Evolutionary conservation across 92 coral and sea anemone genomes (phyloP), one percentile per base, ranked within the genome.

Genomic region (Phenganax marumi): DNA sequence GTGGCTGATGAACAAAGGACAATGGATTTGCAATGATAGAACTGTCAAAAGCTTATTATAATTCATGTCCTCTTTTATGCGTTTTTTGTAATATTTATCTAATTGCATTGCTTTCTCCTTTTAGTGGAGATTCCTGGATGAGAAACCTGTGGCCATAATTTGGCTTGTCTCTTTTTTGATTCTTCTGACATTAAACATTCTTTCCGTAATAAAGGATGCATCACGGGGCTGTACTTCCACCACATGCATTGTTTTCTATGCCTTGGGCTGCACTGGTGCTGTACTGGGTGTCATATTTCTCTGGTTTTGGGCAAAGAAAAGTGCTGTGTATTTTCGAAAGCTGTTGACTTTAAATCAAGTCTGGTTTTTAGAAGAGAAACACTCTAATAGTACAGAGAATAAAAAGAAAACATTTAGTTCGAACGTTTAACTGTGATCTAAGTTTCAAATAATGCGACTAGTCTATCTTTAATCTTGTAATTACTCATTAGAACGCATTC

Each of bases 81-180:
- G 5, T 33, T 33, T 33, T 33, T 33, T 33, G 43, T 33, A 33
- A 33, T 5, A 33, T 16, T 46, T 72, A 24, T 50, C 72, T 13
- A 22, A 26, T 24, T 52, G 79, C 25, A 51, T 63, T 52, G 53
- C 23, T 58, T 23, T 79, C 70, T 33, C 24, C 51, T 61, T 53
- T 46, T 72, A 94, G 98, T 94, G 98, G 98, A 93, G 94, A 6
- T 88, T 90, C 14, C 97, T 97, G 4, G 98, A 88, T n/a, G 90
- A 91, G 73, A 94, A 94, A 75, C 98, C 98, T n/a, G 86, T 90
- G 17, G 94, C 98, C 10, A 83, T 94, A 75, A 80, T 94, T 8
- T 94, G 98, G 98, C 83, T 94, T 52, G 62, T 92, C 13, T 90
- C 98, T 0, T 94, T 92, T 57, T 84, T 94, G 14, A 87, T 93